Percentiles rank a stretch among this genome's conserved stretches.
Evolutionary conservation across 2,888 invertebrate species (phyloP).

Genomic region (Pammene fasciana): DNA sequence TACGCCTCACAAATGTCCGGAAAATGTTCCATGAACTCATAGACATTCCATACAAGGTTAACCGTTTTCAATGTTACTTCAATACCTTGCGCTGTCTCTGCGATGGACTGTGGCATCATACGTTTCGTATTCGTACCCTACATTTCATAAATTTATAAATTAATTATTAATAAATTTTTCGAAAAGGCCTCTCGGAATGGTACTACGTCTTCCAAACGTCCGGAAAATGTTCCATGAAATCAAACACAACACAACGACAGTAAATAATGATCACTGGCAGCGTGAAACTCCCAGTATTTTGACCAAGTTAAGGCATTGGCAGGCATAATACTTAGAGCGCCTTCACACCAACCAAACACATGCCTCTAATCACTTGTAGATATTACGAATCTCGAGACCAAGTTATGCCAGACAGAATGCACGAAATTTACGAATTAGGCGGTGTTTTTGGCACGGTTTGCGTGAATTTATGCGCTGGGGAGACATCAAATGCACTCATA

Average conservation of each 20-base stretch:
- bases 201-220: no score
- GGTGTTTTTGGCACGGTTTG: slow-evolving; percentile 70
- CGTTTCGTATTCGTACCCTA: no score
- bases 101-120: no score
- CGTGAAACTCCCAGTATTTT: slow-evolving; percentile 11
- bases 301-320: slow-evolving; percentile 9
- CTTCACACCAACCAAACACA: not conserved
- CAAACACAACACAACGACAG: not conserved
- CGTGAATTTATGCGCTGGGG: slow-evolving; percentile 70
- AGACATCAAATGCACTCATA: slow-evolving; percentile 77
- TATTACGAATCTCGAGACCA: not conserved
- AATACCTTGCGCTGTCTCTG: no score
- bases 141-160: no score
- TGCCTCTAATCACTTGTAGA: not conserved
- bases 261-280: slow-evolving; percentile 23
- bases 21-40: no score
- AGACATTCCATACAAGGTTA: no score
- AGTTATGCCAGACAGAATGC: slow-evolving; percentile 30
- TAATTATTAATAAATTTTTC: no score
- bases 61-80: no score
- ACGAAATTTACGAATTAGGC: slow-evolving; percentile 37
- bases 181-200: no score
- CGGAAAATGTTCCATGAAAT: no score
- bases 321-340: not conserved
- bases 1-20: no score